phyloP scores from a whole-genome alignment of 2,888 invertebrate genomes.

The Carpatolechia fugitivella region DNA sequence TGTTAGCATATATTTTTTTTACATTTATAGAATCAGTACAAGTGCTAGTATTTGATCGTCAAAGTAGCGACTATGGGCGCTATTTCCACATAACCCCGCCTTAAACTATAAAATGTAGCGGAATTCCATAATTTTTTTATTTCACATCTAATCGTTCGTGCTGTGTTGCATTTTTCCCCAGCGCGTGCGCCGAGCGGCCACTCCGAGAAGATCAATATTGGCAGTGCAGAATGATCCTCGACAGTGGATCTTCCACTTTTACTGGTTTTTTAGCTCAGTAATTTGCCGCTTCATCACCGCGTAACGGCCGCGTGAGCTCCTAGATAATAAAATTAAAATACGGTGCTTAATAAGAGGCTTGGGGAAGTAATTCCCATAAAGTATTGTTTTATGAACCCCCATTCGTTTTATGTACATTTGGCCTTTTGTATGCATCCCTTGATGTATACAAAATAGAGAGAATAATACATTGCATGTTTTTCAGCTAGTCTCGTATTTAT shows the following conservation, averaged over 20 bases:
- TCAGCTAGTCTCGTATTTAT: neutral
- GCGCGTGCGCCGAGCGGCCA: too few species aligned
- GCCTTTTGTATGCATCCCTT: neutral
- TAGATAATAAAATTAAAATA: slow-evolving; percentile 12
- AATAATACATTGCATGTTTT: neutral
- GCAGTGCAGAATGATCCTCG: neutral
- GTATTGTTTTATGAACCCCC: slow-evolving; percentile 34
- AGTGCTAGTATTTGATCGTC: too few species aligned
- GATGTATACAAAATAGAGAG: neutral
- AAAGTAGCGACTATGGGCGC: too few species aligned
- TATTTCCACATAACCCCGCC: too few species aligned
- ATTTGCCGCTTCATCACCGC: slow-evolving; percentile 10
- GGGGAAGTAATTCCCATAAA: slow-evolving; percentile 27
- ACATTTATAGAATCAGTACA: too few species aligned
- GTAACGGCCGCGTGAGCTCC: slow-evolving; percentile 3
- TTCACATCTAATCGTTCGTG: neutral
- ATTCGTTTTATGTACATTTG: slow-evolving; percentile 29
- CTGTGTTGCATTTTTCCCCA: neutral
- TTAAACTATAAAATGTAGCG: too few species aligned
- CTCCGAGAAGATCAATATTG: neutral
- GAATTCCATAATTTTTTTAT: too few species aligned
- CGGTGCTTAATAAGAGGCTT: slow-evolving; percentile 14
- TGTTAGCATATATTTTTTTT: too few species aligned
- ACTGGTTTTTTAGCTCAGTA: neutral
- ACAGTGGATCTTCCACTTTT: neutral